Base-by-base conservation (phyloP, 2,888 invertebrate species). In the Lasioglossum calceatum region DNA sequence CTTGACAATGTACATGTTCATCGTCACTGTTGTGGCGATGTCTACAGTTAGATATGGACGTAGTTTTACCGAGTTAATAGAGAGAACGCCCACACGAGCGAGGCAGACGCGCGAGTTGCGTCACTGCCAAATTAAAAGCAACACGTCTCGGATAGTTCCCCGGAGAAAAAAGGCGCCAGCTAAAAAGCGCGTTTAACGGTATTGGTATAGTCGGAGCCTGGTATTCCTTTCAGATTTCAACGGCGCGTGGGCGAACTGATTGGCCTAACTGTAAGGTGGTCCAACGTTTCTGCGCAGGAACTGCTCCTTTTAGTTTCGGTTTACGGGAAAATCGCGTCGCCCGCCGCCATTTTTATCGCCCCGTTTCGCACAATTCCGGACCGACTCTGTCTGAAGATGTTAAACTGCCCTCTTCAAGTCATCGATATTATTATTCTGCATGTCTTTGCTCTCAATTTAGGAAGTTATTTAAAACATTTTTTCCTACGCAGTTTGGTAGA, bases 221-320 rank as follows among this genome's bases (percentile, higher is more conserved):
- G 76, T 85, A 77, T 81, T 82, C 85, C 89, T 91, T 90, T 87
- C 87, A 75, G 88, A 88, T 90, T 91, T 91, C 88, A 86, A 86
- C 77, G 61, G 39, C 23, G 87, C 54, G 91, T 91, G 89, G 91
- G 91, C 91, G 91, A 90, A 79, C 89, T 88, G 89, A 89, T 91
- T 91, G 91, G 88, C 85, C 89, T 90, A 91, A 86, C 89, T 54
- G 85, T 78, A 87, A 88, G 87, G 76, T 89, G 84, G 88, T 74
- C 88, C 84, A 84, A 87, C 86, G 76, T 71, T 61, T 54, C 42
- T 61, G 44, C 76, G 71, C 71, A 77, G 84, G 87, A 81, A 87
- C 77, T 54, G 77, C 74, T 81, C 77, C 85, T 77, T 88, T 86
- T 85, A 27, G 61, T 27, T 61, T 61, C 27, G 61, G 86, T 84